Conservation (phyloP, 2,113 vertebrate species). For the Hemichromis elongatus region DNA sequence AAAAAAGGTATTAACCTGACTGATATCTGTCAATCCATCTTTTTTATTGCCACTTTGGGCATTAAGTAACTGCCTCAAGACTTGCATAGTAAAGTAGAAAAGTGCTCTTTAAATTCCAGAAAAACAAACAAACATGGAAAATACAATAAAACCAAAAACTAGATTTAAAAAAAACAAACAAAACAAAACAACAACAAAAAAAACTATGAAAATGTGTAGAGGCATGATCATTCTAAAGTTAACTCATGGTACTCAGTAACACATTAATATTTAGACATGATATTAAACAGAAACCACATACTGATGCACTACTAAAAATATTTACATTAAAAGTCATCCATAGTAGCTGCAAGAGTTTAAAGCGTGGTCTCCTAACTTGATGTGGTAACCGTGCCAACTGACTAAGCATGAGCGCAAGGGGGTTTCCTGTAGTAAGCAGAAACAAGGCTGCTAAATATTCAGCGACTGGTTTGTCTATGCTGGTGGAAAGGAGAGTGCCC, state of each 20-base stretch:
- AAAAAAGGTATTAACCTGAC: not conserved
- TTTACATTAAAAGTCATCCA: not conserved
- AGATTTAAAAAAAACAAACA: not conserved
- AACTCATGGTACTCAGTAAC: not conserved
- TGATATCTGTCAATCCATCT: not conserved
- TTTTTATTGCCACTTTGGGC: not conserved
- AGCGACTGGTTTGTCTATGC: slow-evolving; percentile 35
- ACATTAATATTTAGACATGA: not conserved
- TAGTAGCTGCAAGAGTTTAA: not conserved
- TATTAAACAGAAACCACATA: not conserved
- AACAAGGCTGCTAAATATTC: slow-evolving; percentile 50
- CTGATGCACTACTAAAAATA: not conserved
- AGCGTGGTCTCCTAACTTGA: slow-evolving; percentile 9
- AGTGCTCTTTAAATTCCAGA: not conserved
- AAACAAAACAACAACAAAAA: no score
- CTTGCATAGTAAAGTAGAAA: not conserved
- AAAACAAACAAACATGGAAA: not conserved
- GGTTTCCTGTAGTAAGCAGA: slow-evolving; percentile 51
- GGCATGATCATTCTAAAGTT: not conserved
- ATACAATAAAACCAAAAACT: not conserved
- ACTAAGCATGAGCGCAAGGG: slow-evolving; percentile 15
- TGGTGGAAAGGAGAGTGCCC: slow-evolving; percentile 37
- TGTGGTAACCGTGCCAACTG: slow-evolving; percentile 31
- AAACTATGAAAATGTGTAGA: not conserved
- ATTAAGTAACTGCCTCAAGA: not conserved